Base-by-base conservation (phyloP, 2,888 invertebrate species). In the Sesia bembeciformis region DNA sequence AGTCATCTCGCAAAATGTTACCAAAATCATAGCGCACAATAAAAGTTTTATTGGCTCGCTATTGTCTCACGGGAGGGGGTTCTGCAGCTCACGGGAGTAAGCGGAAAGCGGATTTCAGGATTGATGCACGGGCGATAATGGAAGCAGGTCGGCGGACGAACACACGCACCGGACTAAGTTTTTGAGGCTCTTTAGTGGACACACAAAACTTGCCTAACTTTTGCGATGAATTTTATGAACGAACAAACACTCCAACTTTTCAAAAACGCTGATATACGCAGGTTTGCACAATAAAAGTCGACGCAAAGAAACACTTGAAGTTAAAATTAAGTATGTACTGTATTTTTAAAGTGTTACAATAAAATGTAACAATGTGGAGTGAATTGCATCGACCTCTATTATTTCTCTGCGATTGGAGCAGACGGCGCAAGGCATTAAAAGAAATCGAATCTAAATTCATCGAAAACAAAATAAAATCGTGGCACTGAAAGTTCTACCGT, bases 1-100 rank as follows among this genome's bases (percentile, higher is more conserved):
- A 84, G 74, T 78, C 78, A 81, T 83, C 79, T 78, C 71, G 72
- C 71, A 79, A 80, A 84, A 83, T 81, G 78, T 80, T 81, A 78
- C 74, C 72, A 76, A 83, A 85, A 84, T 84, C 81, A 85, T 83
- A 81, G 82, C 76, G 72, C 59, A 72, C 78, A 77, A 78, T 84
- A 84, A 84, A 86, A 86, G 76, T 84, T 86, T 84, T 84, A 85
- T 84, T 84, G 78, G 78, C 74, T 78, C 70, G 74, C 76, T 76
- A 79, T 83, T 80, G 81, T 81, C 77, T 78, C 71, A 65, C 57
- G 71, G 70, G 60, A 53, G 62, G 61, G 60, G 62, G 56, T 54
- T 60, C 59, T 38, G 64, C 62, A 59, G 57, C 61, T 46, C 23
- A 46, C 46, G 46, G 4, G 46, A 46, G 46, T 46, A 23, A 46